Evolutionary conservation across 2,797 vertebrate species (phyloP), one percentile per base, ranked within the genome.

Genomic region (Hydrocynus forskahlii): DNA sequence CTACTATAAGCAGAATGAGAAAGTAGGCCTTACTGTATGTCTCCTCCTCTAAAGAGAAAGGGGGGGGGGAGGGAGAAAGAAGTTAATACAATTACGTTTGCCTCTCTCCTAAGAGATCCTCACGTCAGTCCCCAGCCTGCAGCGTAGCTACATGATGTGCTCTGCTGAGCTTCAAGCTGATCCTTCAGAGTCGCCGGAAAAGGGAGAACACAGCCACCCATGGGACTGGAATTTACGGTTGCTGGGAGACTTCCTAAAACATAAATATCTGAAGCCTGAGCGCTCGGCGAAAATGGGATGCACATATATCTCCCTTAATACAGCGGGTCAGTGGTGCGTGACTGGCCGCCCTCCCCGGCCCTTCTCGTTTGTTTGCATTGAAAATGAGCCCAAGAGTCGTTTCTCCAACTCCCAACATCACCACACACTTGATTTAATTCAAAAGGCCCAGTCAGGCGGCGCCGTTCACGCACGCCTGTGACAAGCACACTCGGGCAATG

Each of bases 191-290:
- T 68, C 43, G 57, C 81, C 77, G 73, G 72, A 83, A 86, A 83
- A 81, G 71, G 70, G 48, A 72, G 52, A 72, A 72, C 80, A 75
- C 81, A 59, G 55, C 25, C 70, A 78, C 78, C 60, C 78, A 9
- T 78, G 78, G 75, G 85, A 86, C 71, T 81, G 45, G 71, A 75
- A 87, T 69, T 80, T 72, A 71, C 2, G 59, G 83, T 83, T 87
- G 83, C 84, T 86, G 86, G 60, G 81, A 80, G 70, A 85, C 81
- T 29, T 81, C 66, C 57, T 69, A 68, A 75, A 87, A 78, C 48
- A 74, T 70, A 73, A 79, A 81, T 81, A 76, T 79, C 70, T 57
- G 35, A 62, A 45, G 50, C 60, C 75, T 82, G 75, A 81, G 70
- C 54, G 73, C 59, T 57, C 59, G 78, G 43, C 69, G 48, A 21